Percentiles rank a stretch among this genome's conserved stretches.
These are phyloP conservation scores for Dione vanillae DNA, from an alignment of 2,888 invertebrate species.

Conservation along the genomic window DNA sequence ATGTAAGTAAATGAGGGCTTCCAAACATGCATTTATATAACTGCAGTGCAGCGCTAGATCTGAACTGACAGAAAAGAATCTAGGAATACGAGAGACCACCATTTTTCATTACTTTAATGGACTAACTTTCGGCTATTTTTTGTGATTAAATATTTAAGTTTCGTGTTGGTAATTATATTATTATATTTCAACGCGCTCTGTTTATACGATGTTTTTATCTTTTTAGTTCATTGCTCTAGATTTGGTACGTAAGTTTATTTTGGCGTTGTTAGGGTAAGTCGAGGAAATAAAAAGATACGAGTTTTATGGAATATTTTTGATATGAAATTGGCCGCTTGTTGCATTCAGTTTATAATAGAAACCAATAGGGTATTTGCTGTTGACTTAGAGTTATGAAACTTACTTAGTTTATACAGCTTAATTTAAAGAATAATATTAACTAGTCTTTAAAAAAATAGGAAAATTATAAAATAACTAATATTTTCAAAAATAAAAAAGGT, in stretches of 20 bases:
- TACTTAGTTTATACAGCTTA: too few species aligned
- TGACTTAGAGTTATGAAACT: too few species aligned
- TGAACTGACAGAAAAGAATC: constrained; percentile 45
- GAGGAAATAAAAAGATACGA: too few species aligned
- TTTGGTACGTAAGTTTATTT: not conserved
- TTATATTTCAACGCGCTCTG: constrained; percentile 13
- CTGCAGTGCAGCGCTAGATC: constrained; percentile 68
- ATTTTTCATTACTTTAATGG: constrained; percentile 79
- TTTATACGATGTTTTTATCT: constrained; percentile 18
- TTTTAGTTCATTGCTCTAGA: not conserved
- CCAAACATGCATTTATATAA: constrained; percentile 78
- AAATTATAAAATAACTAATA: too few species aligned
- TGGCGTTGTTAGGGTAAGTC: too few species aligned
- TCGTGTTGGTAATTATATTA: constrained; percentile 22
- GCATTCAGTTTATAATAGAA: too few species aligned
- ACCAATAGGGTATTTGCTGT: too few species aligned
- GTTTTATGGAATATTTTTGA: too few species aligned
- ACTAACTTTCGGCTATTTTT: constrained; percentile 61
- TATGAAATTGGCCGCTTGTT: too few species aligned
- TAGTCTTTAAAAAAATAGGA: too few species aligned
- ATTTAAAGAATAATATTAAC: too few species aligned
- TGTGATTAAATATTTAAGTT: constrained; percentile 50
- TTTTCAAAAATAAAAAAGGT: too few species aligned
- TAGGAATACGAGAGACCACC: constrained; percentile 68
- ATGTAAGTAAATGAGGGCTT: constrained; percentile 76